These are phyloP conservation scores for Muraenolepis orangiensis DNA, from an alignment of 2,797 vertebrate species.

Conservation along the genomic window DNA sequence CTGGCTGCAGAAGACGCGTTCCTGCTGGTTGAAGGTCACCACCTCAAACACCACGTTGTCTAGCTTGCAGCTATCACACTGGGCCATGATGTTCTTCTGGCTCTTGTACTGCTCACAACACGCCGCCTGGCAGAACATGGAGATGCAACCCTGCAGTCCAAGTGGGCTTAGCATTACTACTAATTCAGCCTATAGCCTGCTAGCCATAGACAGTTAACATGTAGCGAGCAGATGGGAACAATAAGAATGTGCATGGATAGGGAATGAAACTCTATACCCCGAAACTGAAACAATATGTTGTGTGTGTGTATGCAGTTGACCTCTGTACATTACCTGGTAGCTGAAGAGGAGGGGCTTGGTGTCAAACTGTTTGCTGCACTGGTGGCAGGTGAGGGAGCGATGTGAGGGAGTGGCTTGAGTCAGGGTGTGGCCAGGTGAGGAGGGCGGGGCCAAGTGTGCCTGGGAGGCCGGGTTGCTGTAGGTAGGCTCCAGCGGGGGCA, in stretches of 20 bases:
- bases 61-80: constrained; percentile 67
- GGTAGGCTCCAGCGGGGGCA: constrained; percentile 57
- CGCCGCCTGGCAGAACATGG: constrained; percentile 63
- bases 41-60: constrained; percentile 69
- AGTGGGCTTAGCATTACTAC: not conserved
- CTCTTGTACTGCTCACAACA: constrained; percentile 70
- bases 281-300: too few relatives aligned
- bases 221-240: not conserved
- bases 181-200: not conserved
- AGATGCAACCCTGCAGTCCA: constrained; percentile 59
- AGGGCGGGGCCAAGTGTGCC: constrained; percentile 9
- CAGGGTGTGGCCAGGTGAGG: constrained; percentile 38
- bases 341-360: constrained; percentile 88
- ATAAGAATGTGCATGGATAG: too few relatives aligned
- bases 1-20: constrained; percentile 68
- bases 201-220: not conserved
- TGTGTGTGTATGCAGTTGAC: too few relatives aligned
- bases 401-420: not conserved
- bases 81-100: constrained; percentile 55
- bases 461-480: constrained; percentile 41
- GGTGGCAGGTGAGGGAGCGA: constrained; percentile 80
- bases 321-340: constrained; percentile 77
- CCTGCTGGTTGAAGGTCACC: constrained; percentile 59
- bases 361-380: constrained; percentile 84
- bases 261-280: too few relatives aligned